Conservation (phyloP, 2,113 vertebrate genomes). For the Osmerus mordax region DNA sequence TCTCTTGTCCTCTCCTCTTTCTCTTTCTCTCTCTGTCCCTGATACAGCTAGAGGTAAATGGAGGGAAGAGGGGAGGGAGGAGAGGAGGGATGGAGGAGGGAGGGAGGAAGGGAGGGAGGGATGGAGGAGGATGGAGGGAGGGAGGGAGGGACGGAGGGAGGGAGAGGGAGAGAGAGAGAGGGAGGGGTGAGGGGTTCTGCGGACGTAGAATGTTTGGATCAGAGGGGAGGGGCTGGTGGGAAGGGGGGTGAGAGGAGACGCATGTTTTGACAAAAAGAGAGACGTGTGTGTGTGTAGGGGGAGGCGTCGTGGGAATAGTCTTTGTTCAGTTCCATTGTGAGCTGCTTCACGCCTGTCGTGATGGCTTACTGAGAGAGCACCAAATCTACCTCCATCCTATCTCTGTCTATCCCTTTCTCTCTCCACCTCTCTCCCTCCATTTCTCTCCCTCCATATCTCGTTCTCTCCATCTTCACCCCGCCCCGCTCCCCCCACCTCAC, state of each 20-base stretch:
- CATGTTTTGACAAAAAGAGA: too few relatives aligned
- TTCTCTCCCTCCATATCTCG: constrained; percentile 4
- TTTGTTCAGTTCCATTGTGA: constrained; percentile 73
- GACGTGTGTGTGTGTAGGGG: not conserved
- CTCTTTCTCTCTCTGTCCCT: not conserved
- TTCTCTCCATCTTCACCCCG: not conserved
- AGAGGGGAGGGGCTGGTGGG: not conserved
- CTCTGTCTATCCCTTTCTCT: not conserved
- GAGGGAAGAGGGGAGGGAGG: not conserved
- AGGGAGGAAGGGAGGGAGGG: too few relatives aligned
- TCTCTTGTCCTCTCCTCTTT: not conserved
- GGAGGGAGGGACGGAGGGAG: not conserved
- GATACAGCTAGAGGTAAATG: not conserved
- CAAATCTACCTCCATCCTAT: not conserved
- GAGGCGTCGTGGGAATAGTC: constrained; percentile 32
- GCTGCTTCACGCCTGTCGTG: constrained; percentile 60
- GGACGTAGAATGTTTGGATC: too few relatives aligned
- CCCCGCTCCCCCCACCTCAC: not conserved
- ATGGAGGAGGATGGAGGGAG: not conserved
- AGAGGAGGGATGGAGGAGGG: not conserved
- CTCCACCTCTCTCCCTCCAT: not conserved
- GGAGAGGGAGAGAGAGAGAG: not conserved
- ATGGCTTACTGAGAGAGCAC: constrained; percentile 21
- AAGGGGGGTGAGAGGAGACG: not conserved
- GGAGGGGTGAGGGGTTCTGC: too few relatives aligned